phyloP scores from a whole-genome alignment of 1,140 invertebrate genomes.

The Drosophila jambulina region DNA sequence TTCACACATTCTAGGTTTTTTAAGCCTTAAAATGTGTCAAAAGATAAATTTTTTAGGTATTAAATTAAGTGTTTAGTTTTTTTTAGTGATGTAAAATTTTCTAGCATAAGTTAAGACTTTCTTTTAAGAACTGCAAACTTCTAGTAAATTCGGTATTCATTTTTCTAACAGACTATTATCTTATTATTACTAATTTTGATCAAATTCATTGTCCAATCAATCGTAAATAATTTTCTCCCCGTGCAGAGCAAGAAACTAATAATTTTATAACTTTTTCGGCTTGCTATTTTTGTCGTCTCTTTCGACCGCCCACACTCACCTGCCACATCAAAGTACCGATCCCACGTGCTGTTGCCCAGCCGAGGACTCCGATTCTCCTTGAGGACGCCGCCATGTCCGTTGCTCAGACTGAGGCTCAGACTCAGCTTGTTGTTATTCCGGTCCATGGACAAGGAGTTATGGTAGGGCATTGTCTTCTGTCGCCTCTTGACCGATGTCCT shows the following conservation, averaged over 20 bases:
- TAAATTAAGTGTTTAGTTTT: too few species aligned
- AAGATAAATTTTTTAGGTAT: too few species aligned
- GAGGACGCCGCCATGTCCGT: slow-evolving; percentile 35
- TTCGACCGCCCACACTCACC: slow-evolving; percentile 62
- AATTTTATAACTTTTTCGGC: slow-evolving; percentile 38
- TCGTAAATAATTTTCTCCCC: background rate
- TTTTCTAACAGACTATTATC: background rate
- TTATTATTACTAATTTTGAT: too few species aligned
- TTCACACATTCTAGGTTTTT: too few species aligned
- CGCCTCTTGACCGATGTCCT: slow-evolving; percentile 85
- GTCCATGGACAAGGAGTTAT: slow-evolving; percentile 60
- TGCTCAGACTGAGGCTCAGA: slow-evolving; percentile 56
- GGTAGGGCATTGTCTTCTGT: slow-evolving; percentile 42
- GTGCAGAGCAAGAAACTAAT: slow-evolving; percentile 27
- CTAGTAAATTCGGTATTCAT: too few species aligned
- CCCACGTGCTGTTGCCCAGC: slow-evolving; percentile 64
- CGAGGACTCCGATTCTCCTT: slow-evolving; percentile 46
- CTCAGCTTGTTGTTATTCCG: slow-evolving; percentile 74
- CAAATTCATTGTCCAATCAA: accelerated
- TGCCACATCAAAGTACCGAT: slow-evolving; percentile 77
- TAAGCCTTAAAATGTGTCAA: background rate
- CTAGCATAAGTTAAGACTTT: too few species aligned
- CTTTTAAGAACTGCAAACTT: too few species aligned
- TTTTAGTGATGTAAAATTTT: background rate
- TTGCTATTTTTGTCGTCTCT: slow-evolving; percentile 13